phyloP scores from a whole-genome alignment of 1,140 invertebrate genomes.

The Cydia amplana region DNA sequence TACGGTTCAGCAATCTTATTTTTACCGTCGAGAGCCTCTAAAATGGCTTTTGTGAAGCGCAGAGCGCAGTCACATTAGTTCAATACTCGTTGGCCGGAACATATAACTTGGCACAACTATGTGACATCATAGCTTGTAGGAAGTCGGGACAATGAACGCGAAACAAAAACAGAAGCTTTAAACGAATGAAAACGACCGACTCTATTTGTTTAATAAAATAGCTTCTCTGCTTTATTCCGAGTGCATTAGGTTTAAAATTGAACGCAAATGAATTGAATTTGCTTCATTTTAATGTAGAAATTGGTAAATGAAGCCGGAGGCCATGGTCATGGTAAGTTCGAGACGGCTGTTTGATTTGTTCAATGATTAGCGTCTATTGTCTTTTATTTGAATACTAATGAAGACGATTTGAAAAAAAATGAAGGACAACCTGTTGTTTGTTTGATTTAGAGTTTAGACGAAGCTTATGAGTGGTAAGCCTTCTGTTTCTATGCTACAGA shows the following conservation, averaged over 20 bases:
- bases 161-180: constrained; percentile 14
- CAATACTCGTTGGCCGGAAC: neutral
- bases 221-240: neutral
- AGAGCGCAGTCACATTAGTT: neutral
- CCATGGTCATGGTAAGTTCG: constrained; percentile 7
- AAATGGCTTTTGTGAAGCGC: neutral
- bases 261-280: neutral
- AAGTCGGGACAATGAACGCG: neutral
- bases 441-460: too few relatives aligned
- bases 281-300: neutral
- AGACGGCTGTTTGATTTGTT: constrained; percentile 1
- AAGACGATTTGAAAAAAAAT: neutral
- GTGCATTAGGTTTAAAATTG: neutral
- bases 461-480: too few relatives aligned
- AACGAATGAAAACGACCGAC: neutral
- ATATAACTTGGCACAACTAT: constrained; percentile 7
- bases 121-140: constrained; percentile 13
- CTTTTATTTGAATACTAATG: constrained; percentile 16
- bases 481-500: too few relatives aligned
- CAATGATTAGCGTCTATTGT: constrained; percentile 2
- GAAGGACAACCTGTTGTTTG: too few relatives aligned
- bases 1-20: neutral
- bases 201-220: neutral
- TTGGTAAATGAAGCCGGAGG: neutral
- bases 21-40: neutral